phyloP scores from a whole-genome alignment of 2,113 vertebrate genomes.

The Paradoxurus hermaphroditus region DNA sequence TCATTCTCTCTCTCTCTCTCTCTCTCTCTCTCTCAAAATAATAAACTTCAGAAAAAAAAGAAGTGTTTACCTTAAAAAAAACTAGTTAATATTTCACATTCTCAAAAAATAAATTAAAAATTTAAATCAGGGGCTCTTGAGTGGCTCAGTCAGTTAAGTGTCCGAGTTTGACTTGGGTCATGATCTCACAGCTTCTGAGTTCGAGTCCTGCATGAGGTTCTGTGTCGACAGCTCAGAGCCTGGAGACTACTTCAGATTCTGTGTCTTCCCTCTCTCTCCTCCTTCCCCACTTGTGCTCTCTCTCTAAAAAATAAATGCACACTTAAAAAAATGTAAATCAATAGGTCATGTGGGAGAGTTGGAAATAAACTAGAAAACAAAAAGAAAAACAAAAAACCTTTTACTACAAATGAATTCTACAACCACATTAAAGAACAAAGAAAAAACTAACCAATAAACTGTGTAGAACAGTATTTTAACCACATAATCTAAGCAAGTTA shows the following conservation, averaged over 20 bases:
- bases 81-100: not conserved
- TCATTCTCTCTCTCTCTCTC: too few relatives aligned
- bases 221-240: too few relatives aligned
- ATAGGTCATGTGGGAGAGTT: not conserved
- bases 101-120: not conserved
- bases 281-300: too few relatives aligned
- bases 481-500: not conserved
- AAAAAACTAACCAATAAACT: not conserved
- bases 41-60: too few relatives aligned
- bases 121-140: not conserved
- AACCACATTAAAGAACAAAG: not conserved
- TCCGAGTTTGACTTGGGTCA: too few relatives aligned
- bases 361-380: not conserved
- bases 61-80: not conserved
- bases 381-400: not conserved
- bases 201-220: too few relatives aligned
- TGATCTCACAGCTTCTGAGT: too few relatives aligned
- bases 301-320: not conserved
- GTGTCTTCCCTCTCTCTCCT: too few relatives aligned
- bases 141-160: too few relatives aligned
- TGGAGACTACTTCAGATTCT: too few relatives aligned
- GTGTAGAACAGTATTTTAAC: not conserved
- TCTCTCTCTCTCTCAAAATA: too few relatives aligned
- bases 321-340: not conserved
- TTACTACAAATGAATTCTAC: not conserved